phyloP scores from a whole-genome alignment of 2,113 vertebrate genomes.

The Deroptyus accipitrinus region DNA sequence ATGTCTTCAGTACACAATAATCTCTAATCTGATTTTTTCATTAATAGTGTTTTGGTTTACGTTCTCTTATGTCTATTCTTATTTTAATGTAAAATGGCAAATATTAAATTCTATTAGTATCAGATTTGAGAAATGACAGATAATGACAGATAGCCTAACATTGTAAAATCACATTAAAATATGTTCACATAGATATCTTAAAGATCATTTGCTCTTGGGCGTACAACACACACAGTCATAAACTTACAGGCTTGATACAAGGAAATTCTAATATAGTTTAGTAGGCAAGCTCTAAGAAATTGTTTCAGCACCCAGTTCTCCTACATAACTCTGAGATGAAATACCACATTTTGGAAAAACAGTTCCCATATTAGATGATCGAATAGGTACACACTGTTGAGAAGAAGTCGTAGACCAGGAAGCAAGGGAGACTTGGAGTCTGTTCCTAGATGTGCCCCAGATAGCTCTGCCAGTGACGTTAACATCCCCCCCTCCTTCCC shows the following conservation, averaged over 20 bases:
- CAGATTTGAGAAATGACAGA: conserved; percentile 34
- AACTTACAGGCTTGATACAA: not conserved
- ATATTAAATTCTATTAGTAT: conserved; percentile 48
- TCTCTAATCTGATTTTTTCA: conserved; percentile 40
- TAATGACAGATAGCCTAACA: conserved; percentile 9
- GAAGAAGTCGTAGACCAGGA: not conserved
- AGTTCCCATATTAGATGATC: not conserved
- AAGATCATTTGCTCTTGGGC: not conserved
- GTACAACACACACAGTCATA: not conserved
- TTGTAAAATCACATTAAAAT: conserved; percentile 37
- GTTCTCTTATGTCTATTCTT: conserved; percentile 30
- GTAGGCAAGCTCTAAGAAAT: not conserved
- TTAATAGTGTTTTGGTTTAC: conserved; percentile 46
- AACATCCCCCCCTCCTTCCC: not conserved
- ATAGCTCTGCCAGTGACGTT: not conserved
- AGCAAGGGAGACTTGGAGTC: not conserved
- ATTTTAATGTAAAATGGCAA: conserved; percentile 19
- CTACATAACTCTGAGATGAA: not conserved
- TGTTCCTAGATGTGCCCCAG: not conserved
- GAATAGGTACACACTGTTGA: not conserved
- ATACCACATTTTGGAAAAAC: not conserved
- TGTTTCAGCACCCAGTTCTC: not conserved
- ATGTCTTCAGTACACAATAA: conserved; percentile 21
- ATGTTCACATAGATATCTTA: not conserved
- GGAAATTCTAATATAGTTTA: not conserved